These are phyloP conservation scores for Rhabdomys dilectus DNA, from an alignment of 2,113 vertebrate species.

Conservation along the genomic window DNA sequence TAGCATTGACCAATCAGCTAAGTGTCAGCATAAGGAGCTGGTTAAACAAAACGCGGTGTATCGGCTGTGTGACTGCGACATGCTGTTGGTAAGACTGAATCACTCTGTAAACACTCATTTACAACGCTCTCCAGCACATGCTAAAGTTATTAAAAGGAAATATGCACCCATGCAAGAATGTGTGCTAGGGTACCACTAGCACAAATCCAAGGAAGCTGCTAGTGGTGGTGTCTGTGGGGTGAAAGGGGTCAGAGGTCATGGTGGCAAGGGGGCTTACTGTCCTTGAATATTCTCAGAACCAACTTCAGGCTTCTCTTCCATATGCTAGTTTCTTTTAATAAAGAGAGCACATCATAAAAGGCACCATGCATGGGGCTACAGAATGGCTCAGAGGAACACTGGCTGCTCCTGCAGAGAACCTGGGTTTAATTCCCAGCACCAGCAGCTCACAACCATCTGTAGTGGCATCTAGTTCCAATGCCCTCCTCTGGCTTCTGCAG, in stretches of 20 bases:
- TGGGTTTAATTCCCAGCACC: not conserved
- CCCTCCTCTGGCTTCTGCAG: not conserved
- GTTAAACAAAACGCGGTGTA: not conserved
- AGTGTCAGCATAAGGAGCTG: not conserved
- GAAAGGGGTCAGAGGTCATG: not conserved
- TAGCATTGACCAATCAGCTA: not conserved
- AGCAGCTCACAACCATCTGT: not conserved
- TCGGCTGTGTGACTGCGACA: not conserved
- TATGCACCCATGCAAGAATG: not conserved
- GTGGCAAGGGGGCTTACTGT: not conserved
- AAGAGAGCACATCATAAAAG: constrained; percentile 2
- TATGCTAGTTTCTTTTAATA: not conserved
- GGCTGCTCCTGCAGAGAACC: not conserved
- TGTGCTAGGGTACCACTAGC: not conserved
- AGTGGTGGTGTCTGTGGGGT: not conserved
- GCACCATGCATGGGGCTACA: not conserved
- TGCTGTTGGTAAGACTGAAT: not conserved
- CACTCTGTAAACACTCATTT: not conserved
- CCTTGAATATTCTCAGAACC: not conserved
- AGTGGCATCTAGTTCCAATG: not conserved
- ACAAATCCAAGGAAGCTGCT: not conserved
- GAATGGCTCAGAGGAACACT: not conserved
- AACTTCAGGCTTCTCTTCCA: not conserved
- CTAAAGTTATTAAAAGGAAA: not conserved
- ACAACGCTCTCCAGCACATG: not conserved